These are phyloP conservation scores for Busseola fusca DNA, from an alignment of 2,888 invertebrate genomes.

Conservation along the genomic window DNA sequence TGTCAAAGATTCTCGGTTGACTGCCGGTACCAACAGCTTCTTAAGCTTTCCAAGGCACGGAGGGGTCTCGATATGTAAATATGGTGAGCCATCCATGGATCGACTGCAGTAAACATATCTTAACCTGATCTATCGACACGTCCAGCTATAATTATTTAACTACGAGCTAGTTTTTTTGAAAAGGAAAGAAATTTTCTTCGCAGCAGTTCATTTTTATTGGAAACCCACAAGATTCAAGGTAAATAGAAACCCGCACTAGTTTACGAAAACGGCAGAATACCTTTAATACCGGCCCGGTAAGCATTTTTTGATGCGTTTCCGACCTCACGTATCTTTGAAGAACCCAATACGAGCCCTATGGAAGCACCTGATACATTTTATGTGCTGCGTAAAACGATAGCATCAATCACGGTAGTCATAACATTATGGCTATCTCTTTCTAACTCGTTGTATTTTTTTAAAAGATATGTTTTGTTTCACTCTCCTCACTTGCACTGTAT, in stretches of 20 bases:
- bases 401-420: constrained; percentile 51
- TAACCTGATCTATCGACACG: not conserved
- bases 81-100: not conserved
- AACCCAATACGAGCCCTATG: constrained; percentile 35
- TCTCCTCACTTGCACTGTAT: constrained; percentile 26
- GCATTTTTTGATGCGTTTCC: constrained; percentile 60
- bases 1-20: not conserved
- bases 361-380: constrained; percentile 60
- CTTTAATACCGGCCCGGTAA: constrained; percentile 39
- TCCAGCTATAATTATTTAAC: no score
- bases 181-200: not conserved
- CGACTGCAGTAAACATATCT: not conserved
- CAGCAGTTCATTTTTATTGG: not conserved
- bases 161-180: not conserved
- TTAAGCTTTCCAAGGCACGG: not conserved
- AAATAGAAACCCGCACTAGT: constrained; percentile 30
- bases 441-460: not conserved
- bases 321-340: constrained; percentile 56
- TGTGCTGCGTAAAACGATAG: constrained; percentile 53
- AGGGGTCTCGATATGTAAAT: not conserved
- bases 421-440: constrained; percentile 32
- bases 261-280: constrained; percentile 23
- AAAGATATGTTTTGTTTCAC: constrained; percentile 8
- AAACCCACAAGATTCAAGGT: constrained; percentile 4
- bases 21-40: not conserved